Evolutionary conservation across 2,888 invertebrate genomes (phyloP), one percentile per base, ranked within the genome.

Genomic region (Timema cristinae): DNA sequence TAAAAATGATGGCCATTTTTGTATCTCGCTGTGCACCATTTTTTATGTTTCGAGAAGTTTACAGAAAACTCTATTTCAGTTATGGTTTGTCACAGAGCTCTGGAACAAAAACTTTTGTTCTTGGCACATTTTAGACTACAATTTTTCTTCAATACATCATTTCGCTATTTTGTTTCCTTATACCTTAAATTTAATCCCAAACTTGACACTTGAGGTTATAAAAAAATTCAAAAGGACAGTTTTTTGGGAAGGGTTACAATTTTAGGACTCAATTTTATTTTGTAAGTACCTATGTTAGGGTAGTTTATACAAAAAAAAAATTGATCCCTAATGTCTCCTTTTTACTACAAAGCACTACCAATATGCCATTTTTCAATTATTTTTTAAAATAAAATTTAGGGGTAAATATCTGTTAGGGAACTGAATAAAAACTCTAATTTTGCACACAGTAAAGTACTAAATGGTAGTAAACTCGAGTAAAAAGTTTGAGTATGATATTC

Each of bases 81-180:
- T n/a, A 59, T n/a, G 59, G 59, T 59, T 59, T 59, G 59, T 59
- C 15, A n/a, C 5, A n/a, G n/a, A 13, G 59, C 59, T 59, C 16
- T 59, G 59, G 32, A 59, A 59, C 13, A 59, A n/a, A 59, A 54
- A 54, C 54, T n/a, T 1, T 7, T 59, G n/a, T 59, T 59, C 15
- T 59, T 9, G 6, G 9, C 5, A 59, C 59, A 59, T n/a, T n/a
- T n/a, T n/a, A n/a, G 16, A 59, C 59, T 59, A 59, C 59, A 59
- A 59, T 59, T n/a, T 7, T 11, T 8, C 9, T 9, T 8, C 0
- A 59, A 4, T 32, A 32, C 32, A 32, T 32, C 56, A 56, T 7
- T 15, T 32, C 32, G 4, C 32, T 56, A 15, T 56, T 13, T 13
- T 56, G n/a, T 8, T 56, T 56, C 16, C 6, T 56, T 56, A 56